phyloP scores from a whole-genome alignment of 2,113 vertebrate species.

The Leucopsar rothschildi region DNA sequence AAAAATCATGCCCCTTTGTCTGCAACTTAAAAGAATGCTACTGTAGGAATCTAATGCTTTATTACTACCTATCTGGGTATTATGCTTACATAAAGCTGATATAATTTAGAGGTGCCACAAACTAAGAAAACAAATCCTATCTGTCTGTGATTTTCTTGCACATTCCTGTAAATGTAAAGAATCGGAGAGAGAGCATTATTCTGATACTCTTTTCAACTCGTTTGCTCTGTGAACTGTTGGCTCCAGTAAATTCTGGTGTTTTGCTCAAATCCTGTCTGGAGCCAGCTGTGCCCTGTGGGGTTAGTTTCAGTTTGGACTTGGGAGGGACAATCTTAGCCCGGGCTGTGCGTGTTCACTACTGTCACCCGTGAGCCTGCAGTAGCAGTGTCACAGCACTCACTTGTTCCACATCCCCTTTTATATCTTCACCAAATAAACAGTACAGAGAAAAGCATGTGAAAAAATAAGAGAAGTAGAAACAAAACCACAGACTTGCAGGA shows the following conservation, averaged over 20 bases:
- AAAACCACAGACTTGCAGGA: background rate
- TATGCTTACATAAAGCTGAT: background rate
- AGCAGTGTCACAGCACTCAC: background rate
- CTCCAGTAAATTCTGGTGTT: background rate
- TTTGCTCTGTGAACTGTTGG: background rate
- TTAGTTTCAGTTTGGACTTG: background rate
- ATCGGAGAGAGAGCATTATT: background rate
- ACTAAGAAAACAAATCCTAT: background rate
- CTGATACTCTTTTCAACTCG: background rate
- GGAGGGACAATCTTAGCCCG: background rate
- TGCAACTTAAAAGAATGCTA: background rate
- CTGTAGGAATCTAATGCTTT: background rate
- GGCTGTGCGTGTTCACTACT: rapidly evolving
- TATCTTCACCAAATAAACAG: background rate
- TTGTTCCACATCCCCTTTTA: background rate
- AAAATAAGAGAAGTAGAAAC: background rate
- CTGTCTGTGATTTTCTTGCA: background rate
- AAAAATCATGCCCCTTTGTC: background rate
- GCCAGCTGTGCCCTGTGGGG: background rate
- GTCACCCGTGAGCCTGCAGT: background rate
- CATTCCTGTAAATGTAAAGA: background rate
- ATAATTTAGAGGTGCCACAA: background rate
- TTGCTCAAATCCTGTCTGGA: background rate
- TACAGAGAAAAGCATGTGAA: background rate
- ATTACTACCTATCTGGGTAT: background rate